phyloP scores from a whole-genome alignment of 2,113 vertebrate genomes.

The Mormyrus lacerda region DNA sequence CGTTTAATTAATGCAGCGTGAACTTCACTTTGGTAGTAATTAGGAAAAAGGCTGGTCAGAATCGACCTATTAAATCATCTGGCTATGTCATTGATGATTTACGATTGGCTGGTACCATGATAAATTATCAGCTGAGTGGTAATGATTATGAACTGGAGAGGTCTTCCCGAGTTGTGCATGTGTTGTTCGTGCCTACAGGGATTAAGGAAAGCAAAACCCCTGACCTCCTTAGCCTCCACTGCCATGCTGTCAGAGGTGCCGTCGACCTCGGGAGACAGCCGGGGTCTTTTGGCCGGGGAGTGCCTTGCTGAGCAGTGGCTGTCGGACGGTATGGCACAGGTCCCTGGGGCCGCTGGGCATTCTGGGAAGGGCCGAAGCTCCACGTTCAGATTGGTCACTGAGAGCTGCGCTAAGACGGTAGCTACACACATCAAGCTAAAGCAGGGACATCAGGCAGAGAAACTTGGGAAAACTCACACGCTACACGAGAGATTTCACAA shows the following conservation, averaged over 20 bases:
- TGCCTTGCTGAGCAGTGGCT: neutral
- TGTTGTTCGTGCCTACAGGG: neutral
- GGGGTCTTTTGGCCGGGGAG: slow-evolving; percentile 1
- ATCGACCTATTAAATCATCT: neutral
- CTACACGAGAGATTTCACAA: neutral
- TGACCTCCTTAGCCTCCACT: slow-evolving; percentile 14
- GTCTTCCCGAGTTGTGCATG: neutral
- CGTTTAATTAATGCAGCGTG: neutral
- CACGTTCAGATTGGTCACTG: neutral
- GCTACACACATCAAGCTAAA: neutral
- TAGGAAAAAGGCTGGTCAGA: neutral
- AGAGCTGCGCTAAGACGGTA: neutral
- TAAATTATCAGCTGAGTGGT: neutral
- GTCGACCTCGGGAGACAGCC: neutral
- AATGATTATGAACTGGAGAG: neutral
- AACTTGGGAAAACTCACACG: neutral
- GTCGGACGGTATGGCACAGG: neutral
- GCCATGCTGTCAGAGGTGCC: neutral
- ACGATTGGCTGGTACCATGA: neutral
- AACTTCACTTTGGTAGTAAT: neutral
- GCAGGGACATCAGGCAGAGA: neutral
- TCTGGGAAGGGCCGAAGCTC: neutral
- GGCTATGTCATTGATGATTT: neutral
- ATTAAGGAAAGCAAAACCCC: neutral
- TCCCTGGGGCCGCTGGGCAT: neutral